Evolutionary conservation across 2,797 vertebrate genomes (phyloP).

Genomic region (Melanotaenia boesemani): DNA sequence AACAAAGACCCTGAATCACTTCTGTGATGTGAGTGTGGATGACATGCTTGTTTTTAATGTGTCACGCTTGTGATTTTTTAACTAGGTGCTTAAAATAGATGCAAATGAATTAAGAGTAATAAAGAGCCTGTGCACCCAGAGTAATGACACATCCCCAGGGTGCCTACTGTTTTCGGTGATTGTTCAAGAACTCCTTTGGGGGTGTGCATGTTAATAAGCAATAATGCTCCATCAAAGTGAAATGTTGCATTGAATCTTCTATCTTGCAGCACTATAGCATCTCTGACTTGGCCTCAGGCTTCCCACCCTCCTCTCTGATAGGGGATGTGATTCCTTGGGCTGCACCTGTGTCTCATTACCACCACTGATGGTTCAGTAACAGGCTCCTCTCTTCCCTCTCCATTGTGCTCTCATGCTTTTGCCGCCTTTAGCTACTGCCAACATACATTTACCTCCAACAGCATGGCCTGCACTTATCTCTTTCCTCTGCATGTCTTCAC

Average conservation of each 20-base stretch:
- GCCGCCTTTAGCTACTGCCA: slow-evolving; percentile 75
- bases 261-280: slow-evolving; percentile 28
- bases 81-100: slow-evolving; percentile 56
- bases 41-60: slow-evolving; percentile 60
- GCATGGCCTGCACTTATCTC: slow-evolving; percentile 42
- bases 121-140: slow-evolving; percentile 34
- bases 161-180: slow-evolving; percentile 57
- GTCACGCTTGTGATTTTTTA: slow-evolving; percentile 44
- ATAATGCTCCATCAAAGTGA: slow-evolving; percentile 67
- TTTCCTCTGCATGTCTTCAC: slow-evolving; percentile 31
- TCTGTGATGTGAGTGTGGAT: slow-evolving; percentile 35
- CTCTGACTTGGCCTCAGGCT: slow-evolving; percentile 39
- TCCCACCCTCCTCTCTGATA: slow-evolving; percentile 38
- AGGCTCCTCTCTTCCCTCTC: slow-evolving; percentile 56
- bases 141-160: slow-evolving; percentile 40
- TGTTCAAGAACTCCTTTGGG: slow-evolving; percentile 60
- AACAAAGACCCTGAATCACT: slow-evolving; percentile 56
- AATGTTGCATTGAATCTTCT: slow-evolving; percentile 41
- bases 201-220: slow-evolving; percentile 63
- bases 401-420: slow-evolving; percentile 59
- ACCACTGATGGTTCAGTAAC: slow-evolving; percentile 71
- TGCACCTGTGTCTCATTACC: slow-evolving; percentile 80
- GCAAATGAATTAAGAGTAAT: slow-evolving; percentile 55
- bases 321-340: slow-evolving; percentile 50
- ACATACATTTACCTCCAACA: slow-evolving; percentile 74